Base-by-base conservation (phyloP, 2,113 vertebrate genomes). In the Semicossyphus pulcher region DNA sequence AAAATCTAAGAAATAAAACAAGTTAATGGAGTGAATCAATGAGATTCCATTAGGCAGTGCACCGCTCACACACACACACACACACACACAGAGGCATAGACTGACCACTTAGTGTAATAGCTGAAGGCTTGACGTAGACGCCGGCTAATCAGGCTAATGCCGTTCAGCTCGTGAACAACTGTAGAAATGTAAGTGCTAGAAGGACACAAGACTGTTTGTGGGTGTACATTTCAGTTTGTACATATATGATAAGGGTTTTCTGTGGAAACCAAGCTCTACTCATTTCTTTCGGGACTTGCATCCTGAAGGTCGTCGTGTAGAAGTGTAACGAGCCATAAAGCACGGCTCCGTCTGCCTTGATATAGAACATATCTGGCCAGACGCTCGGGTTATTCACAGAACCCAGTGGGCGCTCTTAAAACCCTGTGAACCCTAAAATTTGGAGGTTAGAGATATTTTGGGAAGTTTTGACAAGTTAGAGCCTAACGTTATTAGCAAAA, bases 21-120 rank as follows among this genome's bases (percentile, higher is more conserved):
- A 76, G 71, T 87, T 88, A 88, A 88, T 78, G 78, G 80, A 88
- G 68, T 9, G 45, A 85, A 88, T 91, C 89, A 80, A 91, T 92
- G 60, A 57, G 68, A 71, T 78, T 71, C 80, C 77, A 89, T 92
- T 86, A 91, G 71, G 71, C 42, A 36, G 25, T 5, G 67, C 37
- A 44, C 29, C 45, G 61, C 59, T 48, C 41, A 53, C 4, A 10
- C 53, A 67, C 54, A 73, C 58, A 76, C 39, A 53, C 58, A 75
- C 70, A 44, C 29, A 71, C 29, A 51, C 39, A 62, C 20, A 36
- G 6, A 32, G 10, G 18, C 28, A 42, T 8, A n/a, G 56, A 65
- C 57, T 53, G 45, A 37, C 72, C 72, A 87, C 81, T 89, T 83
- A 87, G 81, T 49, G 44, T 79, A 67, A 86, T 77, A 80, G 74